A percentile compares a stretch with the other conserved stretches of the same genome.
Evolutionary conservation across 2,113 vertebrate genomes (phyloP).

Genomic region (Hypocryptadius cinnamomeus): DNA sequence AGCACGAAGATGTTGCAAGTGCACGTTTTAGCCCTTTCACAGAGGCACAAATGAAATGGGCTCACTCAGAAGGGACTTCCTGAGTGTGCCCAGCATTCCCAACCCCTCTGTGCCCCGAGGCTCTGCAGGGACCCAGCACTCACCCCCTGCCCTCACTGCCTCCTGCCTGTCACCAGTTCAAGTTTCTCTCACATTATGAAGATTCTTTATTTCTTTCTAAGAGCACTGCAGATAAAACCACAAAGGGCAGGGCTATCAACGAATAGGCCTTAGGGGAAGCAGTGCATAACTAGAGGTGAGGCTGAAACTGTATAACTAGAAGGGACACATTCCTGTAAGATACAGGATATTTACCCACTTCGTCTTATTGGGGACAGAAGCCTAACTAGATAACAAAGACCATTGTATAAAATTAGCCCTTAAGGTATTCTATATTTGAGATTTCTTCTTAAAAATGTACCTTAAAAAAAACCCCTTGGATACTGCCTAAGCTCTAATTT

Average conservation of each 20-base stretch:
- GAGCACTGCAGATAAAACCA: neutral
- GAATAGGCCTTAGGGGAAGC: neutral
- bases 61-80: neutral
- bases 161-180: neutral
- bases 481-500: neutral
- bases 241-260: neutral
- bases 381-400: neutral
- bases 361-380: neutral
- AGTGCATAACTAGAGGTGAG: neutral
- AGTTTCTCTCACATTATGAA: neutral
- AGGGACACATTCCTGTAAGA: neutral
- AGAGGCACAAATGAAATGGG: neutral
- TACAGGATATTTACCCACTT: neutral
- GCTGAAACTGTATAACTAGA: neutral
- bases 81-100: neutral
- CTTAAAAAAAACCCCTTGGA: neutral
- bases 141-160: neutral
- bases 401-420: neutral
- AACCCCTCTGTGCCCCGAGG: accelerated
- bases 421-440: neutral
- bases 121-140: neutral
- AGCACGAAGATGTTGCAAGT: neutral
- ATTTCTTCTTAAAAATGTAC: neutral
- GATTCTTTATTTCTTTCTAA: neutral
- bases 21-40: neutral